These are phyloP conservation scores for Actinostola sp. DNA, from an alignment of 92 coral and sea anemone genomes.

Conservation along the genomic window DNA sequence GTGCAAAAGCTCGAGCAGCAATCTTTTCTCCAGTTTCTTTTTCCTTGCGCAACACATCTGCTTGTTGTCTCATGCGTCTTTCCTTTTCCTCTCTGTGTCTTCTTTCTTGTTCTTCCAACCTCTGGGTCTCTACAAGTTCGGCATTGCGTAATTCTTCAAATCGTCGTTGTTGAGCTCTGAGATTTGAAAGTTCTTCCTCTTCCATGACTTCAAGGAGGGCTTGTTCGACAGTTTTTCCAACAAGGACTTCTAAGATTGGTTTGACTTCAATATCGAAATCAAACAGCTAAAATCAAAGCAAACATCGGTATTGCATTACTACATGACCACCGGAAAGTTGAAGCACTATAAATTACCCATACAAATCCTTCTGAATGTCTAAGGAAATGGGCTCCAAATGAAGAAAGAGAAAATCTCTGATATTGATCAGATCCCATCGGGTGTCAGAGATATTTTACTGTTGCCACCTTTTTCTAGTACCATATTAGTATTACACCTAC, in stretches of 20 bases:
- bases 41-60: slow-evolving; percentile 91
- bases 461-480: no score
- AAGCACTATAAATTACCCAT: no score
- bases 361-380: no score
- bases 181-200: slow-evolving; percentile 94
- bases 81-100: slow-evolving; percentile 97
- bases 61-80: slow-evolving; percentile 94
- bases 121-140: slow-evolving; percentile 97
- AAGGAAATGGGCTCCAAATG: no score
- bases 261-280: slow-evolving; percentile 96
- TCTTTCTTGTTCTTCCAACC: slow-evolving; percentile 97
- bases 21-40: slow-evolving; percentile 97
- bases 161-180: slow-evolving; percentile 90
- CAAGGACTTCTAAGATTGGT: slow-evolving; percentile 95
- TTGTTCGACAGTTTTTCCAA: slow-evolving; percentile 97
- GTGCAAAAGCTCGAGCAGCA: slow-evolving; percentile 99
- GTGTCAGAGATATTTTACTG: no score
- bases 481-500: no score
- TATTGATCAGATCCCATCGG: no score
- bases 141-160: slow-evolving; percentile 96
- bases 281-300: slow-evolving; percentile 57
- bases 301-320: no score
- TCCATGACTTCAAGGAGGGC: slow-evolving; percentile 97
- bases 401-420: no score
- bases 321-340: not conserved